Base-by-base conservation (phyloP, 2,797 vertebrate genomes). In the Sphenopsis melanotis region DNA sequence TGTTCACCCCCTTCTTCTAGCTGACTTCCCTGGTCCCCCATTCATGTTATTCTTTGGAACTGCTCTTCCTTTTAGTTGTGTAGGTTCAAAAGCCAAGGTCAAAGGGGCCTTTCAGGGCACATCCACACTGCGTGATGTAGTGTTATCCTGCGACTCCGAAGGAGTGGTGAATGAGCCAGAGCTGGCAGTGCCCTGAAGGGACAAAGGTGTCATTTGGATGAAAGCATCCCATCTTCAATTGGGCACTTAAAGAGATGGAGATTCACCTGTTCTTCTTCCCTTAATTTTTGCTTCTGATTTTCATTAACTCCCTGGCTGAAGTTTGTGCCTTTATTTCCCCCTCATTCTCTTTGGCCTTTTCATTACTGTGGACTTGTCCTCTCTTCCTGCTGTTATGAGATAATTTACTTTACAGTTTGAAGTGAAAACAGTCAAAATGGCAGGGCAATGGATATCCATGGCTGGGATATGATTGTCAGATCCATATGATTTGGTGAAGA, bases 81-180 rank as follows among this genome's bases (percentile, higher is more conserved):
- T 72, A 30, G 57, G 72, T 79, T 88, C 39, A 88, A 92, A 93
- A 92, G 69, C 39, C 53, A 72, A 92, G 84, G 90, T 90, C 91
- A 90, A 81, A 95, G 70, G 61, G 50, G 39, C 69, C 34, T 88
- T 90, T 81, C 41, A 52, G 69, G 79, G 79, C 90, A 81, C 30
- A 59, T 88, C 72, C 86, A 32, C 29, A 12, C 53, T 47, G 65
- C 0, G 0, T 2, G 24, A 36, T 34, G 72, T 42, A 55, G 76
- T 49, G 87, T 69, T 69, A 72, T n/a, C 66, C 77, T 91, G 65
- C 1, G 13, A 49, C 66, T 93, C 70, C 1, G 16, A 93, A 47
- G 69, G 36, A 89, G 57, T 23, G 30, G 34, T 78, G 87, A 83
- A 78, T 53, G 63, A 87, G 63, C n/a, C 66, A 59, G 59, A 42